A percentile compares a stretch with the other conserved stretches of the same genome.
phyloP scores from a whole-genome alignment of 2,888 invertebrate species.

The Dorcus parallelipipedus region DNA sequence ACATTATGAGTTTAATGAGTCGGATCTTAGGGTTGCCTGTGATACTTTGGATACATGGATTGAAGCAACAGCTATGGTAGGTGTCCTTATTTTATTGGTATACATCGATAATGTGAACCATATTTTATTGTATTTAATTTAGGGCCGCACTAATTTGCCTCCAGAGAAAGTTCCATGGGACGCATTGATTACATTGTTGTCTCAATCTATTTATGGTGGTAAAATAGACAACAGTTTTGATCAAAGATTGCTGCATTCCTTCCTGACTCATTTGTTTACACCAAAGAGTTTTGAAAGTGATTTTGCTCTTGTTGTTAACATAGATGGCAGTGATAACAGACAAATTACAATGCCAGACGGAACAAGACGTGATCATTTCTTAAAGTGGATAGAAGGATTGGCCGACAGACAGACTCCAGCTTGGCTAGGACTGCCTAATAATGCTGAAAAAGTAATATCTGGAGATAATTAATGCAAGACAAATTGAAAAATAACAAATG shows the following conservation, averaged over 20 bases:
- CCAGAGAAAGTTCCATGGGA: conserved; percentile 99
- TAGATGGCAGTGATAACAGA: conserved; percentile 70
- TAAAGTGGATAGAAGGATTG: conserved; percentile 95
- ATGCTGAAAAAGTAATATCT: conserved; percentile 84
- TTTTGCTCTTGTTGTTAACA: conserved; percentile 88
- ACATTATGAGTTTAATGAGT: conserved; percentile 98
- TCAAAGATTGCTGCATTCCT: conserved; percentile 86
- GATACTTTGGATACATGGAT: conserved; percentile 99
- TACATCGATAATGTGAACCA: neutral
- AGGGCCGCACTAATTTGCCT: conserved; percentile 94
- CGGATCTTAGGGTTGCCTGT: conserved; percentile 94
- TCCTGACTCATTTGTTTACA: conserved; percentile 92
- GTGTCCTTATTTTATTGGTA: conserved; percentile 5
- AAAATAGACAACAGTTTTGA: conserved; percentile 99
- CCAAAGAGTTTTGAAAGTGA: conserved; percentile 93
- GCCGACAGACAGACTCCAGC: conserved; percentile 94
- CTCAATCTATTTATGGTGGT: conserved; percentile 98
- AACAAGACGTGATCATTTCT: conserved; percentile 90
- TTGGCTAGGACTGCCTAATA: conserved; percentile 97
- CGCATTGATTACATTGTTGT: conserved; percentile 91
- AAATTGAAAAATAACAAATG: neutral
- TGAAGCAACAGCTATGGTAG: conserved; percentile 91
- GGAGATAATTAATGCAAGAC: neutral
- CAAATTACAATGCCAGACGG: conserved; percentile 98
- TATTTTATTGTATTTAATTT: conserved; percentile 21